Evolutionary conservation across 2,113 vertebrate genomes (phyloP), one percentile per base, ranked within the genome.

Genomic region (Misgurnus anguillicaudatus): DNA sequence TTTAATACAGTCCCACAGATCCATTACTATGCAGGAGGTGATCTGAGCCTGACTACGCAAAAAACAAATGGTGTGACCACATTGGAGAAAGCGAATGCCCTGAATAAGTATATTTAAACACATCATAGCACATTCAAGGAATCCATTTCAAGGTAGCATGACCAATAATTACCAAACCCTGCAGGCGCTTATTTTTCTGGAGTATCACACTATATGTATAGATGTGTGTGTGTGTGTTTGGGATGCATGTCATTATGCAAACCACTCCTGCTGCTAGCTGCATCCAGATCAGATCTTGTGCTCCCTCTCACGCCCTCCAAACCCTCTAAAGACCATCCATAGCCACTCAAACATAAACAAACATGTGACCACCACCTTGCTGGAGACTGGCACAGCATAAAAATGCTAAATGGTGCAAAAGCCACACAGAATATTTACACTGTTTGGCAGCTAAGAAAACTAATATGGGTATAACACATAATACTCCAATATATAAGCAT

Each of bases 301-400:
- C 79, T 64, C 78, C 64, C 42, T 78, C 82, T 83, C 82, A 73
- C 42, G 45, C 53, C 64, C 74, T 72, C 69, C 53, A 76, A 76
- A 76, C 74, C 63, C 42, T 76, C 21, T 64, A 14, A 72, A 60
- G 65, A 53, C 62, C 47, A 74, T 64, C 61, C 64, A 58, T 41
- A 73, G 53, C 57, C 39, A 75, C 19, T 55, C 3, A 53, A 21
- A 75, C 38, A 65, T n/a, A 17, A 9, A 53, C 62, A 77, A 48
- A 74, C 53, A 75, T 65, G 65, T 58, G 75, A 39, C 51, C 42
- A 39, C 51, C 42, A 41, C 39, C 41, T 62, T 17, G 55, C 53
- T 78, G 62, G 45, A 17, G 68, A 58, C 38, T 38, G 42, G 39
- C 6, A 38, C 19, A 69, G 67, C 64, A 61, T 48, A 66, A 68